Conservation (phyloP, 1,140 invertebrate species). For the Sinonovacula constricta region DNA sequence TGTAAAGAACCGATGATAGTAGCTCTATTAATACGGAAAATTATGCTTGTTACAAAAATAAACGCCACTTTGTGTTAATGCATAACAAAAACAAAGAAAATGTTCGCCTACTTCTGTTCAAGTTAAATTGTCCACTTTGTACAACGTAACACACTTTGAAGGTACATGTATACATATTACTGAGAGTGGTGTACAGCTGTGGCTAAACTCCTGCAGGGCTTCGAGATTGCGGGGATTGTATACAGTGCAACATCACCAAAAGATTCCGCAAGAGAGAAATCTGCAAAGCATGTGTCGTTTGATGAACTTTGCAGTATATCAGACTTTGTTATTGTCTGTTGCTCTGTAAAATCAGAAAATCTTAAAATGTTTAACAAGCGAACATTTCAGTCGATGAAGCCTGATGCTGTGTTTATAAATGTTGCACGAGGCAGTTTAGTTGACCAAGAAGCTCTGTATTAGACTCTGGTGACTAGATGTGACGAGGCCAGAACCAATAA, state of each 20-base stretch:
- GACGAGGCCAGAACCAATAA: conserved; percentile 94
- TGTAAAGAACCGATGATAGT: too few relatives aligned
- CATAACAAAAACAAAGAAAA: background rate
- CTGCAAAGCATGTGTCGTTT: conserved; percentile 84
- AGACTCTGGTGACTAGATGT: conserved; percentile 87
- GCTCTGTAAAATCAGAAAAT: conserved; percentile 71
- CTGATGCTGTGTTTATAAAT: conserved; percentile 75
- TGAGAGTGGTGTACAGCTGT: conserved; percentile 83
- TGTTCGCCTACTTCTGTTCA: background rate
- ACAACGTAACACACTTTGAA: conserved; percentile 3
- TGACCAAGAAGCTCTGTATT: conserved; percentile 74
- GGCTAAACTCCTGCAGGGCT: conserved; percentile 84
- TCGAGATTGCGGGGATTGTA: conserved; percentile 84
- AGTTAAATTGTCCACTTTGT: background rate
- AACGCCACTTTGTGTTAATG: background rate
- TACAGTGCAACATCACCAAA: conserved; percentile 86
- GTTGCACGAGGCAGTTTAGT: conserved; percentile 75
- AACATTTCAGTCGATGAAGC: conserved; percentile 76
- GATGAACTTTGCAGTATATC: conserved; percentile 70
- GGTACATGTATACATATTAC: conserved; percentile 60
- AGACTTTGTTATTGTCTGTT: conserved; percentile 76
- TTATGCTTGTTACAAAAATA: too few relatives aligned
- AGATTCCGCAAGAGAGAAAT: conserved; percentile 82
- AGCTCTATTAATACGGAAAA: too few relatives aligned
- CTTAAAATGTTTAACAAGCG: conserved; percentile 69